Percentiles rank a stretch among this genome's conserved stretches.
These are phyloP conservation scores for Pelochelys cantorii DNA, from an alignment of 2,797 vertebrate species.

Conservation along the genomic window DNA sequence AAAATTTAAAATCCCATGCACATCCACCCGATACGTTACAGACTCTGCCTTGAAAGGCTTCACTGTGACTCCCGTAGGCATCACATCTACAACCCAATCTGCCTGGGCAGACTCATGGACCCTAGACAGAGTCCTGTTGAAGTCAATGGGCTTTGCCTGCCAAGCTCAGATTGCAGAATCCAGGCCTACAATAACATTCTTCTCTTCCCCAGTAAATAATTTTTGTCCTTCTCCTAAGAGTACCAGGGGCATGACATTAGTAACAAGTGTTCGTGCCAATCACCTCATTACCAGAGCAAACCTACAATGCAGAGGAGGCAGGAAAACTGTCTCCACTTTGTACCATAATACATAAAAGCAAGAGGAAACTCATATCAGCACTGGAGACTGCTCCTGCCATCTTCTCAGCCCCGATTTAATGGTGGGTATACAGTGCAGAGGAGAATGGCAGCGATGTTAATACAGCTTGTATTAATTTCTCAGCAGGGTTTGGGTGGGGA, in stretches of 20 bases:
- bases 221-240: not conserved
- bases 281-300: not conserved
- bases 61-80: not conserved
- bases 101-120: not conserved
- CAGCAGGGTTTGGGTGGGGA: not conserved
- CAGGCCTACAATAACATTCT: not conserved
- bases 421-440: not conserved
- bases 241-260: not conserved
- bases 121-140: not conserved
- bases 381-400: not conserved
- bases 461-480: not conserved
- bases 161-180: not conserved
- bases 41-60: not conserved
- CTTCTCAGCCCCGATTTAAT: not conserved
- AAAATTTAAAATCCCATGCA: not conserved
- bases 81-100: not conserved
- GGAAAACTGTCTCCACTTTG: not conserved
- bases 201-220: not conserved
- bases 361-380: not conserved
- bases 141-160: not conserved
- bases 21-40: not conserved
- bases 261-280: rapidly evolving
- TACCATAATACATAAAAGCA: rapidly evolving
- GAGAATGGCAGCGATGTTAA: not conserved
- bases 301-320: not conserved